phyloP scores from a whole-genome alignment of 2,797 vertebrate species.

The Coendou prehensilis region DNA sequence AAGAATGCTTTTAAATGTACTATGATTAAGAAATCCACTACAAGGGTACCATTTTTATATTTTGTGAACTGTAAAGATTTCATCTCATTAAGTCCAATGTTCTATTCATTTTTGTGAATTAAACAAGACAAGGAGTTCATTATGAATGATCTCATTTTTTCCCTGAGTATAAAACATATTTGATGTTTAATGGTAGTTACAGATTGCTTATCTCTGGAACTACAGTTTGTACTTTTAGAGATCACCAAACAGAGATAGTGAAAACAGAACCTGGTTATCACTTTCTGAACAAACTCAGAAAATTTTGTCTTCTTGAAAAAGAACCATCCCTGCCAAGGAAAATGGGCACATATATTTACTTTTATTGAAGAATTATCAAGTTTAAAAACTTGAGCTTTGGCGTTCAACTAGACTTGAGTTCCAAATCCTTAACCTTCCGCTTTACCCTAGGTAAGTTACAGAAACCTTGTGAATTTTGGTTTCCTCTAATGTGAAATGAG shows the following conservation, averaged over 20 bases:
- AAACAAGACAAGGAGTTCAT: conserved; percentile 17
- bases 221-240: not conserved
- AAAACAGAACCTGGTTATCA: not conserved
- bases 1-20: conserved; percentile 42
- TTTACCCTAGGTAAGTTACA: not conserved
- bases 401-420: not conserved
- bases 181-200: not conserved
- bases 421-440: not conserved
- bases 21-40: not conserved
- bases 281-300: not conserved
- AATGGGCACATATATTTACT: not conserved
- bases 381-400: conserved; percentile 10
- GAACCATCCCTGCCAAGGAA: not conserved
- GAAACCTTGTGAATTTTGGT: not conserved
- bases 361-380: not conserved
- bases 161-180: not conserved
- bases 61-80: conserved; percentile 25
- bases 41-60: not conserved
- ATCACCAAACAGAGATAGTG: not conserved
- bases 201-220: not conserved
- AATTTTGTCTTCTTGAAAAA: conserved; percentile 27
- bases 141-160: not conserved
- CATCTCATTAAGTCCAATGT: not conserved
- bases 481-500: not conserved
- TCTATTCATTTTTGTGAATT: conserved; percentile 17